Evolutionary conservation across 2,113 vertebrate genomes (phyloP).

Genomic region (Axis porcinus): DNA sequence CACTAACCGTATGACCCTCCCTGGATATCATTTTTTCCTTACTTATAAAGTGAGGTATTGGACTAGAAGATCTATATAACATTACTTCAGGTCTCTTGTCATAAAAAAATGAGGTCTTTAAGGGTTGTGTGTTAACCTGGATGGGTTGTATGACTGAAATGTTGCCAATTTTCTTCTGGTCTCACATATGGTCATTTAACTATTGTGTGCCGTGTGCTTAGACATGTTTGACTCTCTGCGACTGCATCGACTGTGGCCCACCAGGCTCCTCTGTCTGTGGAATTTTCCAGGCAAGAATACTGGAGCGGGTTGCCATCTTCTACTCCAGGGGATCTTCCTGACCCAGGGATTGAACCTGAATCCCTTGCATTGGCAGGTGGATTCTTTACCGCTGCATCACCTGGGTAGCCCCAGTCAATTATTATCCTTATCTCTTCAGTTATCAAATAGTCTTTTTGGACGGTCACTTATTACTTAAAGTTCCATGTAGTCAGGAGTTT

Average conservation of each 20-base stretch:
- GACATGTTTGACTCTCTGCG: background rate
- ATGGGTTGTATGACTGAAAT: background rate
- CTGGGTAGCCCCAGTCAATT: background rate
- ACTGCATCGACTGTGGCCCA: background rate
- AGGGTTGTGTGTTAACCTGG: background rate
- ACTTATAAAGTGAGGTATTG: conserved; percentile 32
- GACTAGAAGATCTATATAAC: background rate
- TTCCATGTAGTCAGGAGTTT: no score
- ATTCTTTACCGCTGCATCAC: background rate
- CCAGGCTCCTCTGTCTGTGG: background rate
- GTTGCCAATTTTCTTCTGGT: background rate
- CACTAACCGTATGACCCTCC: background rate
- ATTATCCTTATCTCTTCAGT: background rate
- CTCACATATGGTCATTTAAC: background rate
- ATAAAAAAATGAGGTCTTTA: background rate
- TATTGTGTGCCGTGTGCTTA: background rate
- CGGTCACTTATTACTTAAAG: no score
- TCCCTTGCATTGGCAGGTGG: background rate
- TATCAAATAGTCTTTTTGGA: background rate
- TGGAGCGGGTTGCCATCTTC: background rate
- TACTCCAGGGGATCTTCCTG: background rate
- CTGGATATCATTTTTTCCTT: background rate
- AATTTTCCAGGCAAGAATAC: background rate
- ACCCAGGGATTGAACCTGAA: background rate
- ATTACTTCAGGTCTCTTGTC: background rate